These are phyloP conservation scores for Scolopax rusticola DNA, from an alignment of 2,797 vertebrate species.

Conservation along the genomic window DNA sequence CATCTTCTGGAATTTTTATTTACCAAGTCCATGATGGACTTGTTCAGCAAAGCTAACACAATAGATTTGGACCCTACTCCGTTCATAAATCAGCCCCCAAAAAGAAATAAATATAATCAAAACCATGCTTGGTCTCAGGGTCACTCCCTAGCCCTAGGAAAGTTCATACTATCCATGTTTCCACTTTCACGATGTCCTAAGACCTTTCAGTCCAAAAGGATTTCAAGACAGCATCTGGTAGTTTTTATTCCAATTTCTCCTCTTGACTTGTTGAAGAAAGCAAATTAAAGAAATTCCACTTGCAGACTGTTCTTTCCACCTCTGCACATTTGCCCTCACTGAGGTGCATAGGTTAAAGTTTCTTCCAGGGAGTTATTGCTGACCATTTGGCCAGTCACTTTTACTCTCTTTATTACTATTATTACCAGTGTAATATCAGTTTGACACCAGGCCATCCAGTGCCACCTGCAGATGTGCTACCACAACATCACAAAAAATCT, in stretches of 20 bases:
- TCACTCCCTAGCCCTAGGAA: background rate
- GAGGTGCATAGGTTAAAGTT: background rate
- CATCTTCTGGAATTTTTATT: background rate
- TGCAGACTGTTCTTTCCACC: background rate
- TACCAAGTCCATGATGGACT: background rate
- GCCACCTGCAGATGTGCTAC: background rate
- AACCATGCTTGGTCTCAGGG: background rate
- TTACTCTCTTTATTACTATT: background rate
- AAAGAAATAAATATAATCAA: conserved; percentile 12
- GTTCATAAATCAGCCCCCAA: background rate
- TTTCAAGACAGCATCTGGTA: background rate
- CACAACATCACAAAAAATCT: background rate
- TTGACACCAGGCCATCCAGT: background rate
- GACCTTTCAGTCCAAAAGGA: background rate
- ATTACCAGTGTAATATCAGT: background rate
- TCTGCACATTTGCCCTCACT: background rate
- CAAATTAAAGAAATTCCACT: background rate
- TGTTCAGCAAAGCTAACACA: background rate
- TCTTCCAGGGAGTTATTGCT: background rate
- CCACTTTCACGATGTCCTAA: background rate
- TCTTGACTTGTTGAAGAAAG: background rate
- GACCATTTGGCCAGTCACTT: background rate
- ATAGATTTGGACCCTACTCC: background rate
- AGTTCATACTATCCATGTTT: background rate
- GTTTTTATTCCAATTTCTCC: background rate